Evolutionary conservation across 2,888 invertebrate species (phyloP).

Genomic region (Sturmia bella): DNA sequence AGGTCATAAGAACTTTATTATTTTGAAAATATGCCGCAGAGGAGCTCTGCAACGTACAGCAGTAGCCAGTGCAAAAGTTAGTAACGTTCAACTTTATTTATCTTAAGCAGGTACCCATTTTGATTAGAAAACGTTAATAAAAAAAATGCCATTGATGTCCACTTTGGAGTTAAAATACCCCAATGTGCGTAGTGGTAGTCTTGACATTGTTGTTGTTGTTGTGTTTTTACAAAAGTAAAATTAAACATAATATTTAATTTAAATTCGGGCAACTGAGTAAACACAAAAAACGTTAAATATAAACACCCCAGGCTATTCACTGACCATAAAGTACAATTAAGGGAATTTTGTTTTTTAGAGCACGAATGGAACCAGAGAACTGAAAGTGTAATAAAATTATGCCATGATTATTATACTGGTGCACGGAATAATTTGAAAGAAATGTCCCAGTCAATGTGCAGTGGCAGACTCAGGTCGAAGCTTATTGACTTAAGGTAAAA

Average conservation of each 20-base stretch:
- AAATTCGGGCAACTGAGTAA: not conserved
- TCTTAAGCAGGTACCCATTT: too few relatives aligned
- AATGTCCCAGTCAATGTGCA: slow-evolving; percentile 3
- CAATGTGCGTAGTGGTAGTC: too few relatives aligned
- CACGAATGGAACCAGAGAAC: slow-evolving; percentile 17
- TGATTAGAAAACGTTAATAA: too few relatives aligned
- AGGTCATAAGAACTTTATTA: too few relatives aligned
- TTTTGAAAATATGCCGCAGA: too few relatives aligned
- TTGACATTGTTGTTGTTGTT: slow-evolving; percentile 7
- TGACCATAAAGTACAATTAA: slow-evolving; percentile 57
- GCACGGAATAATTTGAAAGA: not conserved
- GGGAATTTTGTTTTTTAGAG: slow-evolving; percentile 14
- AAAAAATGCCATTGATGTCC: too few relatives aligned
- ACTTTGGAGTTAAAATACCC: too few relatives aligned
- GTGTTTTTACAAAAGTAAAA: slow-evolving; percentile 57
- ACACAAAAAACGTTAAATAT: slow-evolving; percentile 9
- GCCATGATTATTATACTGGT: slow-evolving; percentile 2
- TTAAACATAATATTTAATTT: slow-evolving; percentile 42
- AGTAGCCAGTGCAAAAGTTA: too few relatives aligned
- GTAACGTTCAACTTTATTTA: too few relatives aligned
- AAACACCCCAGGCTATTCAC: slow-evolving; percentile 34
- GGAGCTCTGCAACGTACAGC: too few relatives aligned
- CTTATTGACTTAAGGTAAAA: too few relatives aligned
- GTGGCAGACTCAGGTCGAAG: too few relatives aligned
- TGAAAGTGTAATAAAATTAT: slow-evolving; percentile 48